These are phyloP conservation scores for Rhingia campestris DNA, from an alignment of 2,888 invertebrate species.

Conservation along the genomic window DNA sequence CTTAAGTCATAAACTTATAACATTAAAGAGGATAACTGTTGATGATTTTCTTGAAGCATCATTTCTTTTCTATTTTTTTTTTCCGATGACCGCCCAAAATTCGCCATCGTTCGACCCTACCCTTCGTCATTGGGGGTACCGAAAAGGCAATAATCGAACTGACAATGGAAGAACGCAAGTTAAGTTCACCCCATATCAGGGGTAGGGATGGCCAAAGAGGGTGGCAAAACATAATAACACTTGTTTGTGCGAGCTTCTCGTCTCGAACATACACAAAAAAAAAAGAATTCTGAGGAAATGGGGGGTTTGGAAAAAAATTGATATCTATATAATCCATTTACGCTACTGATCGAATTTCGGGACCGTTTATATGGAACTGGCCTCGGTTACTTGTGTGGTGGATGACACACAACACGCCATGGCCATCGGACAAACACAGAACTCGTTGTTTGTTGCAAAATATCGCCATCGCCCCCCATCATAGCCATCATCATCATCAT, in stretches of 20 bases:
- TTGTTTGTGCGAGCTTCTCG: conserved; percentile 64
- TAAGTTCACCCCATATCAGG: conserved; percentile 44
- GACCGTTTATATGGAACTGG: conserved; percentile 75
- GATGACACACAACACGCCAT: conserved; percentile 57
- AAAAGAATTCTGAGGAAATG: conserved; percentile 39
- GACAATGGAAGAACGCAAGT: conserved; percentile 70
- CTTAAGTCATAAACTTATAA: conserved; percentile 75
- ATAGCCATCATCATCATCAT: conserved; percentile 62
- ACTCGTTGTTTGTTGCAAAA: conserved; percentile 69
- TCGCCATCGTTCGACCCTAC: conserved; percentile 9
- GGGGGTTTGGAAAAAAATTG: conserved; percentile 61
- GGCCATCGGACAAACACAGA: conserved; percentile 57
- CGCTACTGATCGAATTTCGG: conserved; percentile 76
- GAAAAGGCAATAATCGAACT: conserved; percentile 73
- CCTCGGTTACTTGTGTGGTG: conserved; percentile 63
- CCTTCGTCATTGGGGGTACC: conserved; percentile 18
- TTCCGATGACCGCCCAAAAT: conserved; percentile 45
- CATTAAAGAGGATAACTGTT: conserved; percentile 75
- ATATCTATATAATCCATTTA: conserved; percentile 76
- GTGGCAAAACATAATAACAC: conserved; percentile 70
- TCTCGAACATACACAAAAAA: not conserved
- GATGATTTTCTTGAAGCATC: conserved; percentile 70
- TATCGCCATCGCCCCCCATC: conserved; percentile 41
- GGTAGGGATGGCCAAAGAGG: conserved; percentile 20
- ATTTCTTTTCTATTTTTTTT: conserved; percentile 25